Conservation (phyloP, 2,113 vertebrate genomes). For the Anguilla rostrata region DNA sequence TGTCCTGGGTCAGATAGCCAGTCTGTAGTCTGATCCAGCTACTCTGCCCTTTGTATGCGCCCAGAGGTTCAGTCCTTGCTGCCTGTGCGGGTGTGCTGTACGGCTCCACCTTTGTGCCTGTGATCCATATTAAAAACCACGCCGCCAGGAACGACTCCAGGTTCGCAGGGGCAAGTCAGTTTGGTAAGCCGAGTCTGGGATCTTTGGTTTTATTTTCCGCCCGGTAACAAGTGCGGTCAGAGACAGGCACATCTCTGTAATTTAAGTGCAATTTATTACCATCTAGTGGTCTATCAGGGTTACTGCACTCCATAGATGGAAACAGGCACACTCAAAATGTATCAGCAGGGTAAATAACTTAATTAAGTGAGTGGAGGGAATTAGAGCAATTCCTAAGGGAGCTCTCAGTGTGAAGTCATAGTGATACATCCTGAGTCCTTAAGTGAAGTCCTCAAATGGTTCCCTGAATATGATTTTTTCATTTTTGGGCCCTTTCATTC, state of each 20-base stretch:
- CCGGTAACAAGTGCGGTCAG: neutral
- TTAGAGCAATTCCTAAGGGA: neutral
- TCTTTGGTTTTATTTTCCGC: neutral
- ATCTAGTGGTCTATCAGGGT: neutral
- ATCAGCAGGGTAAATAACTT: neutral
- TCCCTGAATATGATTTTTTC: neutral
- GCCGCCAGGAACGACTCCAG: conserved; percentile 69
- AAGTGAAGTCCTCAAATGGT: neutral
- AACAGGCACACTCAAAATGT: neutral
- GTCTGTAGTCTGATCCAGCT: neutral
- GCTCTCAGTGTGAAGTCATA: neutral
- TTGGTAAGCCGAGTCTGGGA: conserved; percentile 65
- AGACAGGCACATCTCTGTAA: no score
- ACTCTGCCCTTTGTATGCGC: conserved; percentile 23
- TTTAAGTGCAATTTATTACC: no score
- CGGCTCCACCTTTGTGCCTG: conserved; percentile 77
- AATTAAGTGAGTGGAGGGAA: neutral
- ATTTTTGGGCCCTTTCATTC: neutral
- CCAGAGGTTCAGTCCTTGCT: conserved; percentile 82
- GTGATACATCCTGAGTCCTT: neutral
- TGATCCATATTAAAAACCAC: conserved; percentile 88
- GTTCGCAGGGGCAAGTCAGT: conserved; percentile 81
- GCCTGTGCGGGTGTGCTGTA: conserved; percentile 79
- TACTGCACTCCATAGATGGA: neutral
- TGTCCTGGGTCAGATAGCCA: neutral